A percentile compares a stretch with the other conserved stretches of the same genome.
phyloP scores from a whole-genome alignment of 2,888 invertebrate genomes.

The Acanthosepion lycidas region DNA sequence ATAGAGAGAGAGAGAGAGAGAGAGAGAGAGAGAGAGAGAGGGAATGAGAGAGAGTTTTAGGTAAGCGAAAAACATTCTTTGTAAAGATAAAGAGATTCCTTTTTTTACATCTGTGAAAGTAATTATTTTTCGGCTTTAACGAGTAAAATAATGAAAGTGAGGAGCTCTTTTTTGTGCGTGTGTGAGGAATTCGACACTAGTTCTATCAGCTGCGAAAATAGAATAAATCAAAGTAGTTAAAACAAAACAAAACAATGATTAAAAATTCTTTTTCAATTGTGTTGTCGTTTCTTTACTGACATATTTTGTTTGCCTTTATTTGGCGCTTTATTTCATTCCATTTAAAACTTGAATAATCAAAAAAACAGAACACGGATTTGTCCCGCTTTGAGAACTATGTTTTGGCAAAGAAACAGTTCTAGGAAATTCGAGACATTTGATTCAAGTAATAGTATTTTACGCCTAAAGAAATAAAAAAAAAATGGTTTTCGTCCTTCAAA shows the following conservation, averaged over 20 bases:
- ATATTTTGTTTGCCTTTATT: background rate
- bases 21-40: no score
- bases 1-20: no score
- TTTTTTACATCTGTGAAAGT: background rate
- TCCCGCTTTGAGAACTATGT: background rate
- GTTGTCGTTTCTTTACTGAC: background rate
- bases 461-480: background rate
- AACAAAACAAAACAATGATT: background rate
- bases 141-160: background rate
- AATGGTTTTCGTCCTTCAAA: background rate
- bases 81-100: background rate
- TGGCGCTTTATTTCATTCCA: background rate
- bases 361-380: background rate
- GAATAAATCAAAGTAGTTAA: background rate
- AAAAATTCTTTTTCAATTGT: background rate
- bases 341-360: background rate
- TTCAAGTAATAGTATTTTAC: background rate
- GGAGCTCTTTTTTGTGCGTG: background rate
- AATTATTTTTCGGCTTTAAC: background rate
- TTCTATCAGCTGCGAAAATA: slow-evolving; percentile 33
- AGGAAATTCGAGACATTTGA: background rate
- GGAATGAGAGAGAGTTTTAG: background rate
- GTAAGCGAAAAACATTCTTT: background rate
- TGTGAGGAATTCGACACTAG: background rate
- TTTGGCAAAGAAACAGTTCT: background rate